These are phyloP conservation scores for Mastigias papua DNA, from an alignment of 30 jellyfish, hydroid and myxozoan species.

Conservation along the genomic window DNA sequence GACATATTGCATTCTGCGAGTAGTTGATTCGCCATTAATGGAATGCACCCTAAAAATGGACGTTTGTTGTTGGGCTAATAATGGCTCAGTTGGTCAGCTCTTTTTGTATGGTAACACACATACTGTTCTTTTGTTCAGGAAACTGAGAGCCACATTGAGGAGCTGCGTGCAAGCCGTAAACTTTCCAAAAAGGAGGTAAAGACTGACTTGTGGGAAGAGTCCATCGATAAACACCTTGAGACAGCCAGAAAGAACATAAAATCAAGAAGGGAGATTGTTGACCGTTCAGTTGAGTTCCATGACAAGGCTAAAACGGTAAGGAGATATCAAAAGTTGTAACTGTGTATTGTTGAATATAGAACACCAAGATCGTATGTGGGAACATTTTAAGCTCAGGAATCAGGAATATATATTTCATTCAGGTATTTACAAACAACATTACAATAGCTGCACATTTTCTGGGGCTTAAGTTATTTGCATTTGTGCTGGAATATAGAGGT, in stretches of 20 bases:
- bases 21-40: background rate
- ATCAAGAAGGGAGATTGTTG: slow-evolving; percentile 38
- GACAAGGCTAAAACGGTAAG: slow-evolving; percentile 56
- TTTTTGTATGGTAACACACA: background rate
- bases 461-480: too few relatives aligned
- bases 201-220: slow-evolving; percentile 15
- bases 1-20: background rate
- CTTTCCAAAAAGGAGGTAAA: background rate
- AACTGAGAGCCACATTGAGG: slow-evolving; percentile 42
- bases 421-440: too few relatives aligned
- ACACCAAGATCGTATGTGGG: too few relatives aligned
- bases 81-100: background rate
- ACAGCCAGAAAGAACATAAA: slow-evolving; percentile 13
- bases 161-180: slow-evolving; percentile 63
- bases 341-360: too few relatives aligned
- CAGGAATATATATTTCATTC: background rate
- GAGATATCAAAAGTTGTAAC: background rate
- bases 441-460: too few relatives aligned
- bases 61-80: background rate
- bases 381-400: too few relatives aligned
- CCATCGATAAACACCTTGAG: slow-evolving; percentile 8
- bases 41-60: background rate
- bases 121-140: slow-evolving; percentile 57
- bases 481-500: background rate
- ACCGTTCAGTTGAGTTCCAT: slow-evolving; percentile 58